Evolutionary conservation across 2,888 invertebrate genomes (phyloP), one percentile per base, ranked within the genome.

Genomic region (Halictus ligatus): DNA sequence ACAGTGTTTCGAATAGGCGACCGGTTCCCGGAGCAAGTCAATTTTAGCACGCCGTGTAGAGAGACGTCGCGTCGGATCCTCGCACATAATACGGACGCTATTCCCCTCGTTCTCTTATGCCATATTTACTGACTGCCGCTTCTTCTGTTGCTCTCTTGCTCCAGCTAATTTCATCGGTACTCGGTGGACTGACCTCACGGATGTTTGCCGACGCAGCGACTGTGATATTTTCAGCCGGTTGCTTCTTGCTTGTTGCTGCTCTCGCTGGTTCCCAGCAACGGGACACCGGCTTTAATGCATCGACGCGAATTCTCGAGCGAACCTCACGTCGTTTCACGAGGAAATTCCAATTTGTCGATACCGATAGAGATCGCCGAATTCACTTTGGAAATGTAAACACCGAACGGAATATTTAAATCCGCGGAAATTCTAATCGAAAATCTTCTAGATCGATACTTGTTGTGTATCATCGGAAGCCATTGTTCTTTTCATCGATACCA

Each of bases 131-230:
- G 73, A 58, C 58, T 58, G 58, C 5, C 58, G 78, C 40, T 74
- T 84, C 85, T 85, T 81, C 82, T 90, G 83, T 89, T 90, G 89
- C 89, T 72, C 77, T 80, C 79, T 18, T 40, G 71, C 75, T 83
- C 81, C 81, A 76, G 89, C 86, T 90, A 90, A 90, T 90, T 89
- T 83, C 86, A 89, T 77, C 83, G 67, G 74, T 72, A 81, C 81
- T 78, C 80, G 85, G 88, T 88, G 88, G 86, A 89, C 82, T 85
- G 85, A 90, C 84, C 88, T 87, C 85, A 50, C 80, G 77, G 73
- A 84, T 73, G 58, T 83, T 80, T 84, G 58, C 40, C 72, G 79
- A 18, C n/a, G 35, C n/a, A 58, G n/a, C n/a, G 12, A 58, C 50
- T 40, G 74, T 25, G 90, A 81, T 89, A 90, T 90, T 90, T 89